phyloP scores from a whole-genome alignment of 2,113 vertebrate species.

The Microcebus griseorufus region DNA sequence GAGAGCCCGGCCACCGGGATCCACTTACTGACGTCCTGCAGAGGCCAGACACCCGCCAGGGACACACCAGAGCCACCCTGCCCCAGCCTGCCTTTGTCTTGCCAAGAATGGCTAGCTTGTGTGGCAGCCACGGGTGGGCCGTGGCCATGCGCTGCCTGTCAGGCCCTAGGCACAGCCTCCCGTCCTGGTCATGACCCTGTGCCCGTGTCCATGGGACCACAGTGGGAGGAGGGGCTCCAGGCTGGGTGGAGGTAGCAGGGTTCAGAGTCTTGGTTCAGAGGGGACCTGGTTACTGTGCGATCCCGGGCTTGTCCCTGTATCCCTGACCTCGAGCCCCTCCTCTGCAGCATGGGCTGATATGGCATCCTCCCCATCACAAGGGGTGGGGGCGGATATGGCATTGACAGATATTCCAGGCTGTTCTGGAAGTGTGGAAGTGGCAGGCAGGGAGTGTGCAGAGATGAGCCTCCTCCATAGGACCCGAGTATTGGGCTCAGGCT shows the following conservation, averaged over 20 bases:
- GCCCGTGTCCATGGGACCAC: not conserved
- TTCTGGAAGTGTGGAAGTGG: not conserved
- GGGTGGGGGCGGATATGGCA: not conserved
- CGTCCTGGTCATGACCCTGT: not conserved
- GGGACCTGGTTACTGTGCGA: not conserved
- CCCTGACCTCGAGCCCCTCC: not conserved
- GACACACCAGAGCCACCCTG: slow-evolving; percentile 57
- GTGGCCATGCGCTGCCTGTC: not conserved
- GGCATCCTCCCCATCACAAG: not conserved
- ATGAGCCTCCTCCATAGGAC: rapidly evolving
- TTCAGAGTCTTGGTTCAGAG: not conserved
- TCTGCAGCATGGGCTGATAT: not conserved
- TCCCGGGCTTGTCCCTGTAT: not conserved
- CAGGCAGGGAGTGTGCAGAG: rapidly evolving
- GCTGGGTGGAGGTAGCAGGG: not conserved
- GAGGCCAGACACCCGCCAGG: slow-evolving; percentile 57
- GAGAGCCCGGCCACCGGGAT: slow-evolving; percentile 2
- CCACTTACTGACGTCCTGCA: slow-evolving; percentile 37
- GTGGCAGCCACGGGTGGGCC: not conserved
- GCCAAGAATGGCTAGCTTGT: slow-evolving; percentile 75
- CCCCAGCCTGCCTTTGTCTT: slow-evolving; percentile 62
- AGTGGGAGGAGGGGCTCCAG: not conserved
- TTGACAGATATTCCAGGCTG: not conserved
- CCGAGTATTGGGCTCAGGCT: not conserved
- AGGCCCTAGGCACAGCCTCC: not conserved